phyloP scores from a whole-genome alignment of 2,113 vertebrate species.

The Hypomesus transpacificus region DNA sequence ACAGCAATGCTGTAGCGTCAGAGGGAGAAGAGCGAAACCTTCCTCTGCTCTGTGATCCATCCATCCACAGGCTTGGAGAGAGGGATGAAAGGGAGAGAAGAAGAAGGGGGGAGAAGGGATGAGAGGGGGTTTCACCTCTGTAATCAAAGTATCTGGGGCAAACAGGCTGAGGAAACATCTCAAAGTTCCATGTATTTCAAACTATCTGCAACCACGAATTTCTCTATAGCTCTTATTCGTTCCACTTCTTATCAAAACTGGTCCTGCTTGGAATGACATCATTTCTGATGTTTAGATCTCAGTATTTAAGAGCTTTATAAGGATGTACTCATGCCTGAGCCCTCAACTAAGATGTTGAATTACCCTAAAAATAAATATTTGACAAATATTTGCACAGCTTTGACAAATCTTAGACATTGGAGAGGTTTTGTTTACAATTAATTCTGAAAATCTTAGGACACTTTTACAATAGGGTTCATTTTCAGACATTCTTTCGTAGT shows the following conservation, averaged over 20 bases:
- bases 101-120: constrained; percentile 37
- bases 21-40: constrained; percentile 53
- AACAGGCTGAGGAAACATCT: constrained; percentile 5
- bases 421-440: too few relatives aligned
- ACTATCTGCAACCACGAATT: neutral
- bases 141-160: constrained; percentile 57
- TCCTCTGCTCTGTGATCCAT: constrained; percentile 60
- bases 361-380: neutral
- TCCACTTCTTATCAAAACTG: neutral
- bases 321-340: too few relatives aligned
- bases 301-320: too few relatives aligned
- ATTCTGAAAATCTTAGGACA: too few relatives aligned
- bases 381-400: too few relatives aligned
- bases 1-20: constrained; percentile 63
- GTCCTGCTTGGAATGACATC: neutral
- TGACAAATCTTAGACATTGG: too few relatives aligned
- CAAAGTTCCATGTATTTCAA: neutral
- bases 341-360: constrained; percentile 3
- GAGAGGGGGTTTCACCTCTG: constrained; percentile 55
- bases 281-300: neutral
- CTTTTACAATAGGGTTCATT: too few relatives aligned
- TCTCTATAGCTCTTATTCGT: neutral
- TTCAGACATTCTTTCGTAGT: too few relatives aligned
- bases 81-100: constrained; percentile 23
- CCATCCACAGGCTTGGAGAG: constrained; percentile 60